phyloP scores from a whole-genome alignment of 2,113 vertebrate genomes.

The Oncorhynchus gorbuscha region DNA sequence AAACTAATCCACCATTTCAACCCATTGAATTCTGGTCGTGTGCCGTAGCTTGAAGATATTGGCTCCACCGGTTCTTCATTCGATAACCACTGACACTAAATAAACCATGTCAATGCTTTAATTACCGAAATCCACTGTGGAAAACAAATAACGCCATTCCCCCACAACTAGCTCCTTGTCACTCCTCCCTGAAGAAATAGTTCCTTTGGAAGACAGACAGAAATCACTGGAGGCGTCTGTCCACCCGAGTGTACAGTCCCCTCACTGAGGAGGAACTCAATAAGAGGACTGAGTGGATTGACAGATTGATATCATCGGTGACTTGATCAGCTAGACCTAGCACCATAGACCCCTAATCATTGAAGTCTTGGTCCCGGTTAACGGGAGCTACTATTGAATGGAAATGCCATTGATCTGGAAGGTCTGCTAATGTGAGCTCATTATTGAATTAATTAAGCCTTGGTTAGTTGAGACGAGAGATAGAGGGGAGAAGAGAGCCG shows the following conservation, averaged over 20 bases:
- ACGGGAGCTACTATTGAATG: slow-evolving; percentile 43
- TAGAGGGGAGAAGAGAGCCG: slow-evolving; percentile 4
- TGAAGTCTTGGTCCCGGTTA: slow-evolving; percentile 47
- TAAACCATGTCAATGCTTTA: not conserved
- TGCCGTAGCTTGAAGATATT: not conserved
- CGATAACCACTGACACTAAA: not conserved
- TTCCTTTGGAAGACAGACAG: slow-evolving; percentile 49
- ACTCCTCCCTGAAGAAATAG: slow-evolving; percentile 39
- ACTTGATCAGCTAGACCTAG: not conserved
- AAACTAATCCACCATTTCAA: too few species aligned
- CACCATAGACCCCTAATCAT: slow-evolving; percentile 44
- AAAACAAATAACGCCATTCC: not conserved
- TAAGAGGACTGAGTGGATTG: slow-evolving; percentile 50
- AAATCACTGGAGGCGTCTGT: slow-evolving; percentile 42
- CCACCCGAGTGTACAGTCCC: slow-evolving; percentile 37
- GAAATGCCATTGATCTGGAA: slow-evolving; percentile 59
- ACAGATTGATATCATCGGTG: slow-evolving; percentile 16
- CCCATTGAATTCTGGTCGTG: not conserved
- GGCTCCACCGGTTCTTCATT: not conserved
- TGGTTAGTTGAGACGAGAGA: slow-evolving; percentile 52
- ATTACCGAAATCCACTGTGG: not conserved
- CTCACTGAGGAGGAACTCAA: slow-evolving; percentile 57
- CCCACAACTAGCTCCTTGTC: not conserved
- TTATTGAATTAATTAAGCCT: slow-evolving; percentile 71
- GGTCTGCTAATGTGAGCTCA: slow-evolving; percentile 60